phyloP scores from a whole-genome alignment of 2,797 vertebrate genomes.

The Phataginus tricuspis region DNA sequence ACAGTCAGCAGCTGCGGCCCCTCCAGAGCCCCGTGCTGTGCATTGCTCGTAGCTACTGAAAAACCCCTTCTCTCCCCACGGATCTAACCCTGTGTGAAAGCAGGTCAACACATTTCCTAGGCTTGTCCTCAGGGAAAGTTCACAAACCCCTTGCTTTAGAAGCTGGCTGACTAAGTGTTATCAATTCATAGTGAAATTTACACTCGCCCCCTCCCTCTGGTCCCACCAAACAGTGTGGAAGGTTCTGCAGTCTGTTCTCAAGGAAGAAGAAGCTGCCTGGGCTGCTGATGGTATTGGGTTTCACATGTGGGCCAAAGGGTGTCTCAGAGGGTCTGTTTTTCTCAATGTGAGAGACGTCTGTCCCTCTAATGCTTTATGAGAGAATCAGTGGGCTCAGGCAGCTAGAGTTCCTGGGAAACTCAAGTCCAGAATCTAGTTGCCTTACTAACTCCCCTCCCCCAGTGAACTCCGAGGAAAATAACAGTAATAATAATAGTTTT shows the following conservation, averaged over 20 bases:
- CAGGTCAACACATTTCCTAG: neutral
- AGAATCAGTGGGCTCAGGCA: neutral
- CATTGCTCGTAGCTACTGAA: neutral
- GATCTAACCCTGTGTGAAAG: neutral
- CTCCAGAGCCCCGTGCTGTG: too few species aligned
- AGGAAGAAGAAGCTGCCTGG: neutral
- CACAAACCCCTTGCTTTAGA: neutral
- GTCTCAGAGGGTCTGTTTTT: neutral
- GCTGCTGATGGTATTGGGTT: neutral
- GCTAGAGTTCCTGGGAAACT: neutral
- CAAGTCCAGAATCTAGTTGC: neutral
- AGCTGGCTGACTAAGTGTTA: conserved; percentile 67
- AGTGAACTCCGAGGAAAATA: neutral
- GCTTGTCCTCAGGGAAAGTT: neutral
- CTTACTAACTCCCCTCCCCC: neutral
- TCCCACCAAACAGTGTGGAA: neutral
- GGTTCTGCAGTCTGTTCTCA: conserved; percentile 1
- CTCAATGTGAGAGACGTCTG: neutral
- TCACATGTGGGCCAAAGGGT: neutral
- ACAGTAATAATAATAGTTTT: neutral
- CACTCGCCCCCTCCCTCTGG: conserved; percentile 34
- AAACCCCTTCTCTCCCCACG: fast-evolving
- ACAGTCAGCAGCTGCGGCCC: neutral
- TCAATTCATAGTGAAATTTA: conserved; percentile 69
- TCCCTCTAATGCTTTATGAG: fast-evolving